Base-by-base conservation (phyloP, 2,888 invertebrate species). In the Hypselothyrea guttata region DNA sequence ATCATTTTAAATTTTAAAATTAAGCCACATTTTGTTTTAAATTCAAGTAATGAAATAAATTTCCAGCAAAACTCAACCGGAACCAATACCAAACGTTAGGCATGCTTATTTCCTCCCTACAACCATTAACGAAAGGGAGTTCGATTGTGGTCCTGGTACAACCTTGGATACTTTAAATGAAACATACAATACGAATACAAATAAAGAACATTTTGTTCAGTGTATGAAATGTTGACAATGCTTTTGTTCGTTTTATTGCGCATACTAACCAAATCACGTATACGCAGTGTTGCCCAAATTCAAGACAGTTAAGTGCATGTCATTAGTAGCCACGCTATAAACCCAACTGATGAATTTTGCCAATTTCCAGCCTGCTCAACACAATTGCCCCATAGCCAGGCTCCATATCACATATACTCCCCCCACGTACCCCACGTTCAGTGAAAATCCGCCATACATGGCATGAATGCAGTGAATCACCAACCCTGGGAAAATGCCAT, bases 211-310 rank as follows among this genome's bases (percentile, higher is more conserved):
- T n/a, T 22, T 22, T 22, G 22, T 22, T 22, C 22, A 22, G 22
- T 22, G 28, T 49, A 41, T 54, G 53, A 48, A 49, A 51, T 49
- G 53, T 59, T 49, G 46, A 18, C 28, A 11, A 5, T 8, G 33
- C 12, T 38, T 28, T 30, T 22, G 3, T 5, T 2, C 22, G 5
- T 22, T 22, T 22, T 22, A 22, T 22, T 22, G 34, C 52, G 27
- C 18, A 28, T 28, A 48, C 31, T 55, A 57, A 42, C 53, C 62
- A 77, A 71, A 84, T 75, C 78, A 82, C 79, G 79, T 77, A 77
- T 72, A 63, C 74, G 79, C 71, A 48, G 38, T 65, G 69, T 49
- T 54, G 45, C 12, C 40, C 55, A 30, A 34, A 22, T 5, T 22
- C 3, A 22, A 22, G 49, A 33, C 37, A 30, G 56, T 61, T 62